A percentile compares a stretch with the other conserved stretches of the same genome.
Evolutionary conservation across 2,888 invertebrate species (phyloP).

Genomic region (Ochropacha duplaris): DNA sequence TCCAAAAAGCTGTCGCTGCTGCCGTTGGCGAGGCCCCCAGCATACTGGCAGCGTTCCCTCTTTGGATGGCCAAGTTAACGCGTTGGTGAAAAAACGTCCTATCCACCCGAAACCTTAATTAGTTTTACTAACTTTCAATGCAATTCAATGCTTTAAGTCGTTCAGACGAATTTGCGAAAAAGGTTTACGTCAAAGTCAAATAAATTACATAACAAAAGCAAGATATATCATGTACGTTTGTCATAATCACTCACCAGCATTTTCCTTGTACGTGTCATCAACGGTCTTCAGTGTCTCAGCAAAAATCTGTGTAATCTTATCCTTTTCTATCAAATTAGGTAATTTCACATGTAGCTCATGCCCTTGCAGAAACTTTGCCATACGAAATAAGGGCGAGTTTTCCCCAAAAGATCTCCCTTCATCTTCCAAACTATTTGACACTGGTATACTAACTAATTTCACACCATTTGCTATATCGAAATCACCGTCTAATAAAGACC

Average conservation of each 20-base stretch:
- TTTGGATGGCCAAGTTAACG: too few species aligned
- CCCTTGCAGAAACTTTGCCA: conserved; percentile 86
- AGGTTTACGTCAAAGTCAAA: too few species aligned
- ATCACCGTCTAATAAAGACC: conserved; percentile 74
- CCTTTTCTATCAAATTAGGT: conserved; percentile 86
- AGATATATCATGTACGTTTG: too few species aligned
- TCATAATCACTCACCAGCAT: conserved; percentile 69
- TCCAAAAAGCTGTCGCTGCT: too few species aligned
- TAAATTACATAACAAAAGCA: too few species aligned
- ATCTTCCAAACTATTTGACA: conserved; percentile 74
- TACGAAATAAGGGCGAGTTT: conserved; percentile 79
- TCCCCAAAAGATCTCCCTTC: conserved; percentile 77
- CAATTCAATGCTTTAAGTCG: too few species aligned
- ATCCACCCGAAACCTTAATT: too few species aligned
- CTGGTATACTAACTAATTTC: conserved; percentile 81
- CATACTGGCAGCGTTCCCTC: too few species aligned
- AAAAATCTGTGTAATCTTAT: conserved; percentile 84
- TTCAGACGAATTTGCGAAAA: too few species aligned
- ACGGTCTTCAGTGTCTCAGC: conserved; percentile 77
- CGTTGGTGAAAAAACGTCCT: too few species aligned
- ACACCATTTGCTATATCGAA: conserved; percentile 85
- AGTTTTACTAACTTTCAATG: too few species aligned
- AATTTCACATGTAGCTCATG: conserved; percentile 89
- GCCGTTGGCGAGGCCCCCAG: too few species aligned
- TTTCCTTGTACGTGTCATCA: conserved; percentile 70